Evolutionary conservation across 2,888 invertebrate species (phyloP), one percentile per base, ranked within the genome.

Genomic region (Pegoplata infirma): DNA sequence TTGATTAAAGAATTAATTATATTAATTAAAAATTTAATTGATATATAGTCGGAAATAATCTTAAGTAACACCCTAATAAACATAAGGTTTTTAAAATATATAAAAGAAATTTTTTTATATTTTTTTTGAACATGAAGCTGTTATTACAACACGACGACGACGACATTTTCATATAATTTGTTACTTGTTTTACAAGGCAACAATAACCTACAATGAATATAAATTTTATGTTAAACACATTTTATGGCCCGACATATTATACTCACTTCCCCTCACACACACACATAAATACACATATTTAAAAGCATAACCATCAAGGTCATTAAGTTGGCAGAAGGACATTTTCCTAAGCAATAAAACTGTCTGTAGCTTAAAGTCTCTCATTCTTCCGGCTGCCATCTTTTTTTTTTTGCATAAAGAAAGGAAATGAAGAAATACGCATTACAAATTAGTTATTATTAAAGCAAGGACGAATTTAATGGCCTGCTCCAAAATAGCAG

Each of bases 281-380:
- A n/a, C n/a, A n/a, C n/a, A n/a, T n/a, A n/a, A n/a, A n/a, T n/a
- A n/a, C n/a, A n/a, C n/a, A n/a, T n/a, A n/a, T 59, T 53, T 8
- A 8, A 47, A 75, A 49, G 40, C 49, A 55, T 51, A 76, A 76
- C 63, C 68, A 46, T 67, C 79, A 79, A 79, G 79, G 79, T 79
- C 79, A 68, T 79, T 72, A 79, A 23, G 46, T 63, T 79, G 71
- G 59, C 61, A 71, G 55, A 69, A 75, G 71, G 75, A 79, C 71
- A 74, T 46, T 64, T 77, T 58, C 58, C 21, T 10, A 71, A 75
- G 67, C 67, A 79, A 79, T 79, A 79, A 79, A 75, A 79, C 67
- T 79, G 75, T 79, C 79, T 75, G 68, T 32, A 72, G 63, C 75
- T 79, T 36, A 10, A 47, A 72, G 61, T 72, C n/a, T n/a, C n/a